Evolutionary conservation across 2,113 vertebrate species (phyloP), one percentile per base, ranked within the genome.

Genomic region (Cynopterus brachyotis): DNA sequence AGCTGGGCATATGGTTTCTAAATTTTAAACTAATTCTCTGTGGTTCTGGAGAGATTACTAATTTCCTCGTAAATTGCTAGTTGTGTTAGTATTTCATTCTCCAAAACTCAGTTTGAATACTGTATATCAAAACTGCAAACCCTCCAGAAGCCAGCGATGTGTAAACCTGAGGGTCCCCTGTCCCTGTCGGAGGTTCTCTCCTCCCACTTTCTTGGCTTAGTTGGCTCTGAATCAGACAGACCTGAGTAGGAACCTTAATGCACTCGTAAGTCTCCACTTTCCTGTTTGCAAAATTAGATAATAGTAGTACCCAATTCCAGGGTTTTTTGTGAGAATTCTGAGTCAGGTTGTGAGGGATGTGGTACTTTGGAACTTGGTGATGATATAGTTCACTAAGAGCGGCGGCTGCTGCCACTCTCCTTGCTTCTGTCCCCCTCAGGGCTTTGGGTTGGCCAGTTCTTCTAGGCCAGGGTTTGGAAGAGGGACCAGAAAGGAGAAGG

Each of bases 131-230:
- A 85, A 19, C 1, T 1, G 1, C 60, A 11, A 3, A 13, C 53
- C n/a, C 22, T 78, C 55, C 53, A 17, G 53, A 69, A 70, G 26
- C 53, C 11, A 20, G 9, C 10, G 6, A 5, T 20, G 50, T 16
- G 6, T n/a, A 28, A 0, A 24, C 11, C 9, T 5, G 15, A 47
- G 26, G 64, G 35, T 22, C 10, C 32, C 0, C 2, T 40, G 28
- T 22, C 80, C 37, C 3, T 16, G 2, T 26, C n/a, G 9, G 1
- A 1, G 0, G 59, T 11, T 16, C 42, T n/a, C 59, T 10, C 64
- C 20, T 60, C 7, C 15, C 50, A 5, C 81, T 79, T 26, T 80
- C n/a, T 19, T 45, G 60, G 4, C 35, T 75, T 79, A n/a, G 7
- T 12, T 66, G 72, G 35, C 45, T 95, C 92, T 67, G 60, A 76